These are phyloP conservation scores for Caranx ignobilis DNA, from an alignment of 2,113 vertebrate species.

Conservation along the genomic window DNA sequence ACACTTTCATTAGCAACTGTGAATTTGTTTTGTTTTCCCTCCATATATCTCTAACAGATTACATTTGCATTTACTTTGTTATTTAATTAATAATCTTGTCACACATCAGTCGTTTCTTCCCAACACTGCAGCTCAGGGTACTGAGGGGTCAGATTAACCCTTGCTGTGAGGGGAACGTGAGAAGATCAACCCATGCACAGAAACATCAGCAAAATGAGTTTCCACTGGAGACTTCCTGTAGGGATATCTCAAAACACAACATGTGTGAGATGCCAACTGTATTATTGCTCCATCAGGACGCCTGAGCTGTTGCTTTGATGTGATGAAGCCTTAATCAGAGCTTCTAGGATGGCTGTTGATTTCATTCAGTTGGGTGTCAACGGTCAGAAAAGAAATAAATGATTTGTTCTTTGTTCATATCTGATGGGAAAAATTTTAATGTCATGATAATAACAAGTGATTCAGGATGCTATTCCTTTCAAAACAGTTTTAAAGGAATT, in stretches of 20 bases:
- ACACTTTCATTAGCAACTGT: no score
- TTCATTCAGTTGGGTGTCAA: not conserved
- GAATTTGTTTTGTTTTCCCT: no score
- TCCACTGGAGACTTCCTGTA: not conserved
- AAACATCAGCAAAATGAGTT: not conserved
- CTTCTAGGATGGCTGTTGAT: not conserved
- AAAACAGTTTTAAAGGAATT: no score
- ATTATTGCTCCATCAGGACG: not conserved
- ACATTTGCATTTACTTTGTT: no score
- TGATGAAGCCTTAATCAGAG: not conserved
- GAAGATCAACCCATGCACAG: not conserved
- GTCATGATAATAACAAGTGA: no score
- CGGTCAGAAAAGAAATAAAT: not conserved
- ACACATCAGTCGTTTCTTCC: no score
- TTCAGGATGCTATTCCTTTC: no score
- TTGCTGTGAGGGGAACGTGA: not conserved
- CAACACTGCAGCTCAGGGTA: no score
- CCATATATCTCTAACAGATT: no score
- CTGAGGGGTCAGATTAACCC: no score
- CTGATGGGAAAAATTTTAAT: no score
- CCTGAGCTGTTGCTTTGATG: not conserved
- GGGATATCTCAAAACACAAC: not conserved
- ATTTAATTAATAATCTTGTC: no score
- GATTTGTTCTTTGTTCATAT: not conserved
- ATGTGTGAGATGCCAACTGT: not conserved